Base-by-base conservation (phyloP, 2,888 invertebrate species). In the Habrosyne pyritoides region DNA sequence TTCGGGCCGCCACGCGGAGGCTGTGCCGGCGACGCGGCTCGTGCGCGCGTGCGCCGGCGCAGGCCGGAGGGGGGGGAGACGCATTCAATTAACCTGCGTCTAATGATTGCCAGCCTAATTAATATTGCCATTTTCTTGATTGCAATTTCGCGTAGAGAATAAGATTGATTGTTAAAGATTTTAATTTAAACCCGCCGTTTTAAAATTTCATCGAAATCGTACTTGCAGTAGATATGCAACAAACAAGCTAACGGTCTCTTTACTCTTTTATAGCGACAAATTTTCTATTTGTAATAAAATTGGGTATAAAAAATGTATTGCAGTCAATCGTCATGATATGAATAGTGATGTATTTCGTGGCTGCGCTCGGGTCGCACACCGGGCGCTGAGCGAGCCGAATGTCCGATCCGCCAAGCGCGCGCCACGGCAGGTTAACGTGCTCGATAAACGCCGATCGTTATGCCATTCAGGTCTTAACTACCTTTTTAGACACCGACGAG, bases 401-500 rank as follows among this genome's bases (percentile, higher is more conserved):
- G 75, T 84, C 80, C 79, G 77, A 73, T 6, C 42, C 18, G 42
- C 42, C 2, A 42, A 36, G 4, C 80, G 79, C 63, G 67, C 69
- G 75, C 69, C 64, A 66, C 71, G 71, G 66, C 78, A 82, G 74
- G 77, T 84, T 81, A 76, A 81, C 73, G 77, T 76, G 73, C 73
- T 68, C 77, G 79, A 81, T 82, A 83, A 83, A 75, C 65, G 59
- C 66, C 63, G 69, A 72, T 72, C 68, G 78, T 78, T 79, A 77
- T 72, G 66, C 74, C 77, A 79, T 82, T 79, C 77, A 79, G 76
- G 71, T 73, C 66, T 79, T 79, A 64, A 48, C 47, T 18, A 63
- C 75, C 79, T 78, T 82, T 84, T 83, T 79, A 78, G 74, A 73
- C 67, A 59, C 56, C 62, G 61, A 49, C 26, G 53, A 64, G 42